phyloP scores from a whole-genome alignment of 2,113 vertebrate genomes.

The Rattus rattus region DNA sequence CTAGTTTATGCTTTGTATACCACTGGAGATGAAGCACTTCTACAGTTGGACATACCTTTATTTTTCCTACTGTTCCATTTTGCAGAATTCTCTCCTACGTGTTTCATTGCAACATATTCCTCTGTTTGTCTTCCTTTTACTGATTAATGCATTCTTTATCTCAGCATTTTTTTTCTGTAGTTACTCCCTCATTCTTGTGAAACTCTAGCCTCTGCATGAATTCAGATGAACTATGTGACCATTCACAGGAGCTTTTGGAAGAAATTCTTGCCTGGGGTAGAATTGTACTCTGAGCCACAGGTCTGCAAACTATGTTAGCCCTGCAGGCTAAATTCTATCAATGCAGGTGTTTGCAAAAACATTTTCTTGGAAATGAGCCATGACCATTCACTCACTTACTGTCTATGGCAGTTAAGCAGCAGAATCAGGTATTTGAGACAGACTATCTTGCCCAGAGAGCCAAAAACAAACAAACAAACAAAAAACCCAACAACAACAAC shows the following conservation, averaged over 20 bases:
- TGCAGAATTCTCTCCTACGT: not conserved
- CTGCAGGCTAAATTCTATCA: not conserved
- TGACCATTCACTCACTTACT: not conserved
- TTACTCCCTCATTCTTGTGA: slow-evolving; percentile 62
- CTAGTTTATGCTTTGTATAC: not conserved
- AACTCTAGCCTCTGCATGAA: not conserved
- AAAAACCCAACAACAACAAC: no score
- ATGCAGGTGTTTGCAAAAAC: not conserved
- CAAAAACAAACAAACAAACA: no score
- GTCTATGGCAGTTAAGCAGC: not conserved
- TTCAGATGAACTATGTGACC: slow-evolving; percentile 35
- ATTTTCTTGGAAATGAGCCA: slow-evolving; percentile 22
- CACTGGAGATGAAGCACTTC: not conserved
- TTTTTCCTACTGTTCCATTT: slow-evolving; percentile 2
- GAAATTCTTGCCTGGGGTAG: slow-evolving; percentile 27
- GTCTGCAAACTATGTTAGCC: not conserved
- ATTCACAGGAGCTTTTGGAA: slow-evolving; percentile 41
- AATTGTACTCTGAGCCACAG: slow-evolving; percentile 30
- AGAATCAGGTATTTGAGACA: slow-evolving; percentile 26
- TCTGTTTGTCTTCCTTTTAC: slow-evolving; percentile 46
- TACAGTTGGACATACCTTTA: no score
- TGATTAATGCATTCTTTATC: not conserved
- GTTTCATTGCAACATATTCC: not conserved
- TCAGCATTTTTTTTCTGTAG: slow-evolving; percentile 27
- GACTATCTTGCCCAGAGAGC: not conserved